These are phyloP conservation scores for Micrasema minimum DNA, from an alignment of 1,140 invertebrate genomes.

Conservation along the genomic window DNA sequence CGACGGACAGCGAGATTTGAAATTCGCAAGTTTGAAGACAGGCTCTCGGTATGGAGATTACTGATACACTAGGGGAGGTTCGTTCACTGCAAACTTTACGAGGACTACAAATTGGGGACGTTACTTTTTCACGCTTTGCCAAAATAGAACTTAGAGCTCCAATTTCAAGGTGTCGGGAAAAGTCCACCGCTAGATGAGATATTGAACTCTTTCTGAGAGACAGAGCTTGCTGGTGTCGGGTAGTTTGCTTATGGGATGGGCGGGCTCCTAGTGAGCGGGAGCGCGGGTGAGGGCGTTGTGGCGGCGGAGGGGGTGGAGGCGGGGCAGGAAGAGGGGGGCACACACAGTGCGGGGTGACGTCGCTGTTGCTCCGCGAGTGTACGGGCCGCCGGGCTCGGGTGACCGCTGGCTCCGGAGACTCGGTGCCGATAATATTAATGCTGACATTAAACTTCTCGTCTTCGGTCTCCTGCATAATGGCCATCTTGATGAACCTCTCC, in stretches of 20 bases:
- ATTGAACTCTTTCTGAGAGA: constrained; percentile 34
- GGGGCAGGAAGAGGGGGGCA: constrained; percentile 58
- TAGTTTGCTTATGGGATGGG: constrained; percentile 43
- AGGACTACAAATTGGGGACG: constrained; percentile 53
- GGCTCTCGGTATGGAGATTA: constrained; percentile 49
- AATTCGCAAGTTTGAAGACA: constrained; percentile 35
- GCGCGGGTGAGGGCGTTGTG: constrained; percentile 34
- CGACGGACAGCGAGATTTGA: constrained; percentile 17
- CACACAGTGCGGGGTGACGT: constrained; percentile 61
- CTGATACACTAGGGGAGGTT: constrained; percentile 58
- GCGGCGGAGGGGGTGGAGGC: constrained; percentile 55
- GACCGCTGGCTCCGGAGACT: constrained; percentile 55
- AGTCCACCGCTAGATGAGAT: constrained; percentile 43
- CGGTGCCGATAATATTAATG: constrained; percentile 62
- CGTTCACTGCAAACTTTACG: constrained; percentile 55
- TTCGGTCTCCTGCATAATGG: constrained; percentile 36
- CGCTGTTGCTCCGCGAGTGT: constrained; percentile 63
- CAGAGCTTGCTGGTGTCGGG: constrained; percentile 31
- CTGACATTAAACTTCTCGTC: constrained; percentile 60
- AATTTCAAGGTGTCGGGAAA: constrained; percentile 50
- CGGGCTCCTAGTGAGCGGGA: constrained; percentile 48
- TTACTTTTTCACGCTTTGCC: constrained; percentile 43
- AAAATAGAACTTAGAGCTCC: constrained; percentile 48
- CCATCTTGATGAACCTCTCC: constrained; percentile 46
- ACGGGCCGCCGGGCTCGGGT: constrained; percentile 56